phyloP scores from a whole-genome alignment of 2,888 invertebrate species.

The Euclidia mi region DNA sequence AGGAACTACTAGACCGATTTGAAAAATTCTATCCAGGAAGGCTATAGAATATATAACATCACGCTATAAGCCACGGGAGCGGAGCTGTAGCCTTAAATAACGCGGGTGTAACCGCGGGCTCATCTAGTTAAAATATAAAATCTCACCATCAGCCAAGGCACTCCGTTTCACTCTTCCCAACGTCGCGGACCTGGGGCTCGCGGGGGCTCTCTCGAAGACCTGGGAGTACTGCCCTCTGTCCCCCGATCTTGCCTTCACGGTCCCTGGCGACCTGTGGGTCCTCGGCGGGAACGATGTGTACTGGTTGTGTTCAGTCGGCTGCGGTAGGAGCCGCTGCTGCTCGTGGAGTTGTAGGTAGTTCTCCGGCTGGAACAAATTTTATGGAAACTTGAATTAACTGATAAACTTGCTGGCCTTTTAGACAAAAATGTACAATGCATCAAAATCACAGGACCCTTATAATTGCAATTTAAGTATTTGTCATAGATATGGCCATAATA shows the following conservation, averaged over 20 bases:
- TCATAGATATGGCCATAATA: too few species aligned
- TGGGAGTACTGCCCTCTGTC: conserved; percentile 87
- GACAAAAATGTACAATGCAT: too few species aligned
- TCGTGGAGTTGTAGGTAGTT: conserved; percentile 87
- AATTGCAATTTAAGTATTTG: too few species aligned
- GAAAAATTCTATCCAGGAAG: too few species aligned
- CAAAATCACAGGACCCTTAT: too few species aligned
- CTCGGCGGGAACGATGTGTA: conserved; percentile 86
- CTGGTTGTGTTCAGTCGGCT: conserved; percentile 83
- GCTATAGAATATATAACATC: too few species aligned
- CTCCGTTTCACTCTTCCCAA: conserved; percentile 81
- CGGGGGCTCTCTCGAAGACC: conserved; percentile 90
- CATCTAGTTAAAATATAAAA: conserved; percentile 26
- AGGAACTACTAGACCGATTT: too few species aligned
- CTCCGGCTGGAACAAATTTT: conserved; percentile 69
- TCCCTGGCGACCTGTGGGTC: conserved; percentile 73
- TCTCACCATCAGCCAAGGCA: conserved; percentile 78
- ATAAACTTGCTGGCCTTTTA: too few species aligned
- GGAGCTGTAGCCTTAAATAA: too few species aligned
- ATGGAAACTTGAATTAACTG: background rate
- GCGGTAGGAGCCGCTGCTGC: conserved; percentile 83
- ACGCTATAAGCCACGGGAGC: too few species aligned
- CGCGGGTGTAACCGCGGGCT: too few species aligned
- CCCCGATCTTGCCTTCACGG: conserved; percentile 80
- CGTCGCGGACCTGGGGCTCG: conserved; percentile 86